A percentile compares a stretch with the other conserved stretches of the same genome.
phyloP scores from a whole-genome alignment of 2,113 vertebrate species.

The Caranx ignobilis region DNA sequence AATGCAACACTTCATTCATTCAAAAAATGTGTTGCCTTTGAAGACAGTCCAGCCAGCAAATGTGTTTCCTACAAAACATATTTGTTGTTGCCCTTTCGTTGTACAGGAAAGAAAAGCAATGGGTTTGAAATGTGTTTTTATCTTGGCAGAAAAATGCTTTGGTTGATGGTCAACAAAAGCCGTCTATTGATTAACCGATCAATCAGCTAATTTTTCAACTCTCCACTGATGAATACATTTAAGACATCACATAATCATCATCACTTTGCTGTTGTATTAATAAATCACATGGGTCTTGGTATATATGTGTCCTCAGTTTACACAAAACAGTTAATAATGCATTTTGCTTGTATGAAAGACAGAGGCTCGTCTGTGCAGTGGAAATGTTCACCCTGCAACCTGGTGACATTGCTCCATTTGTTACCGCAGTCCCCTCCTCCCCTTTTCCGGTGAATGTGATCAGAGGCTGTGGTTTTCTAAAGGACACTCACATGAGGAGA shows the following conservation, averaged over 20 bases:
- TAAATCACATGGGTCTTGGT: background rate
- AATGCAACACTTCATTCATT: too few relatives aligned
- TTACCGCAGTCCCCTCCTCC: background rate
- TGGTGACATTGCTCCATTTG: constrained; percentile 23
- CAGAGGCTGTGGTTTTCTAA: constrained; percentile 14
- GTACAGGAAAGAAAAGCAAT: too few relatives aligned
- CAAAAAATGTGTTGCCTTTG: background rate
- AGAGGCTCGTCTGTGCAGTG: constrained; percentile 12
- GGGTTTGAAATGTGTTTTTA: too few relatives aligned
- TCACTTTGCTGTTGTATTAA: background rate
- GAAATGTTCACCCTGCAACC: constrained; percentile 47
- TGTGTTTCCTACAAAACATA: too few relatives aligned
- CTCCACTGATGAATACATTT: background rate
- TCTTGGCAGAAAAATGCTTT: too few relatives aligned
- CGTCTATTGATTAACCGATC: background rate
- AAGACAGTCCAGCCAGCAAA: too few relatives aligned
- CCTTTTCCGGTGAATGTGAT: constrained; percentile 1
- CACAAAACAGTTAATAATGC: constrained; percentile 36
- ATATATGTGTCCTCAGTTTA: constrained; percentile 2
- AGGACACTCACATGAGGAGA: constrained; percentile 12
- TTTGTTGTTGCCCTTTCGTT: too few relatives aligned
- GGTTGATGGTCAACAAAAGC: background rate
- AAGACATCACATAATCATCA: background rate
- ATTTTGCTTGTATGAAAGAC: constrained; percentile 32
- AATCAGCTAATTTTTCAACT: background rate